Percentiles rank a stretch among this genome's conserved stretches.
These are phyloP conservation scores for Erebia epiphron DNA, from an alignment of 2,888 invertebrate genomes.

Conservation along the genomic window DNA sequence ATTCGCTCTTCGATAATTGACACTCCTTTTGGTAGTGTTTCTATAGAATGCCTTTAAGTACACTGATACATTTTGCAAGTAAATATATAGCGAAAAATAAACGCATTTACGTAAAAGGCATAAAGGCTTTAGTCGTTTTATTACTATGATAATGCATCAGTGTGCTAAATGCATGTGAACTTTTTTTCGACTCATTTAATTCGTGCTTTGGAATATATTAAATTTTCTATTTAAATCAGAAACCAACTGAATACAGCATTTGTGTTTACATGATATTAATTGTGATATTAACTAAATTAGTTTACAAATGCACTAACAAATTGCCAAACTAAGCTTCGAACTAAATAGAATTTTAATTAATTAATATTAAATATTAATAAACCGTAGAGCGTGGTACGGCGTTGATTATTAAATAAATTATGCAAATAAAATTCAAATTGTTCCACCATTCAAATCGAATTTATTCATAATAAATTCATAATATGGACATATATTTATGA, in stretches of 20 bases:
- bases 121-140: background rate
- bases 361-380: slow-evolving; percentile 34
- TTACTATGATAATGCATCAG: background rate
- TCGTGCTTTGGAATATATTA: slow-evolving; percentile 1
- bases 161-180: background rate
- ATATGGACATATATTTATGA: slow-evolving; percentile 32
- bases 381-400: slow-evolving; percentile 18
- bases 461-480: slow-evolving; percentile 33
- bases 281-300: slow-evolving; percentile 7
- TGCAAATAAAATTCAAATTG: slow-evolving; percentile 41
- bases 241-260: background rate
- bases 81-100: background rate
- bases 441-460: slow-evolving; percentile 36
- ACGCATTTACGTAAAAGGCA: background rate
- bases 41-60: background rate
- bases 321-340: slow-evolving; percentile 20
- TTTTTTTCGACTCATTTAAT: background rate
- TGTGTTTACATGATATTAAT: slow-evolving; percentile 5
- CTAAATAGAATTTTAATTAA: slow-evolving; percentile 31
- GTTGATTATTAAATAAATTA: slow-evolving; percentile 36
- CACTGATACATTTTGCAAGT: background rate
- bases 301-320: slow-evolving; percentile 19
- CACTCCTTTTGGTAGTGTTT: too few species aligned
- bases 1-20: too few species aligned
- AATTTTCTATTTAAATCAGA: slow-evolving; percentile 1